Base-by-base conservation (phyloP, 2,797 vertebrate species). In the Siniperca scherzeri region DNA sequence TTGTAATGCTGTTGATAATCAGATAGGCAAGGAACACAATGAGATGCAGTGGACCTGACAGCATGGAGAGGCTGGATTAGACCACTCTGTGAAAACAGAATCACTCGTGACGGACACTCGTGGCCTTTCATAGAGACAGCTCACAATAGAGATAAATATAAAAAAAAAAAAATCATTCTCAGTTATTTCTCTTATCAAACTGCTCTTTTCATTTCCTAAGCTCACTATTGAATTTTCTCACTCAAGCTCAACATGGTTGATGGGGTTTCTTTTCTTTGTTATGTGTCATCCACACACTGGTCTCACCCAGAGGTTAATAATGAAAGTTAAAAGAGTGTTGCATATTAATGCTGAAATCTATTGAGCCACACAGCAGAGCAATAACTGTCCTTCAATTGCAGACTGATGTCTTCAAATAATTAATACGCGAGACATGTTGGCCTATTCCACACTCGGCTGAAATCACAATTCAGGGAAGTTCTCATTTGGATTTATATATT, bases 171-270 rank as follows among this genome's bases (percentile, higher is more conserved):
- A 87, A 92, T 79, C 77, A 91, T 88, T 91, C 84, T 82, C 83
- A 77, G 74, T 92, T 82, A 91, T 94, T 93, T 92, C 85, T 89
- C 90, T 93, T 90, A 92, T 94, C 90, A 88, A 89, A 85, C 85
- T 55, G 71, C 89, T 87, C 87, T 90, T 92, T 94, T 93, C 92
- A 93, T 94, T 93, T 94, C 90, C 91, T 86, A 89, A 91, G 85
- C 88, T 84, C 79, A 68, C 90, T 90, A 91, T 94, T 93, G 92
- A 90, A 87, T 93, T 92, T 92, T 79, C 85, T 92, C 85, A 87
- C 85, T 92, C 87, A 87, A 86, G 90, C 91, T 87, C 84, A 87
- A 90, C 86, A 74, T 57, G 81, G 86, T 57, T 80, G 89, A 92
- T 91, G 87, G 78, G 85, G 69, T 86, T 87, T 89, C 81, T 84